phyloP scores from a whole-genome alignment of 2,797 vertebrate genomes.

The Microctenopoma stevenorrisi region DNA sequence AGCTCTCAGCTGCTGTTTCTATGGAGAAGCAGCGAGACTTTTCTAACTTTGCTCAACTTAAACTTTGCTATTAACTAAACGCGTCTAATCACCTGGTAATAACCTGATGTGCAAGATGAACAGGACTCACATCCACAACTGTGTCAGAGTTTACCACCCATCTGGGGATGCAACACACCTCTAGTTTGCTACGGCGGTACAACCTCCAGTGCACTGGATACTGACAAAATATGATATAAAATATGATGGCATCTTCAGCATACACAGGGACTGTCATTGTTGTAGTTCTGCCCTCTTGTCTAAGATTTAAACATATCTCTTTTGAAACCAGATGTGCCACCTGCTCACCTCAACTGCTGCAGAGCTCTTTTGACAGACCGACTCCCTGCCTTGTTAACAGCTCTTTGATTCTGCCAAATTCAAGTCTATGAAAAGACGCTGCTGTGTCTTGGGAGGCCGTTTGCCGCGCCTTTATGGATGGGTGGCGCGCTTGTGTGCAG shows the following conservation, averaged over 20 bases:
- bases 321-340: conserved; percentile 68
- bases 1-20: conserved; percentile 6
- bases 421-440: conserved; percentile 50
- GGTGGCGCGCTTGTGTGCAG: not conserved
- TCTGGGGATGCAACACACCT: conserved; percentile 27
- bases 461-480: conserved; percentile 40
- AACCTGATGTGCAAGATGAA: conserved; percentile 2
- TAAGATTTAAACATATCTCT: conserved; percentile 67
- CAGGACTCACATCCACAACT: conserved; percentile 1
- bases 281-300: conserved; percentile 49
- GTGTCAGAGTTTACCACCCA: conserved; percentile 19
- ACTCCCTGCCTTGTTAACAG: conserved; percentile 59
- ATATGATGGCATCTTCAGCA: conserved; percentile 30
- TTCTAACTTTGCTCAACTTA: not conserved
- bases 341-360: conserved; percentile 66
- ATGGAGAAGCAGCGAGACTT: not conserved
- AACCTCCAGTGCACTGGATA: conserved; percentile 10
- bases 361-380: conserved; percentile 58
- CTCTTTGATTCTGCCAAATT: conserved; percentile 71
- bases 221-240: conserved; percentile 6
- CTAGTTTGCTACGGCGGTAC: conserved; percentile 7
- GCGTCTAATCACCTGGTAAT: not conserved
- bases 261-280: conserved; percentile 29
- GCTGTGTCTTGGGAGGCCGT: conserved; percentile 45
- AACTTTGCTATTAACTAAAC: conserved; percentile 8